Base-by-base conservation (phyloP, 1,140 invertebrate genomes). In the Drosophila burlai region DNA sequence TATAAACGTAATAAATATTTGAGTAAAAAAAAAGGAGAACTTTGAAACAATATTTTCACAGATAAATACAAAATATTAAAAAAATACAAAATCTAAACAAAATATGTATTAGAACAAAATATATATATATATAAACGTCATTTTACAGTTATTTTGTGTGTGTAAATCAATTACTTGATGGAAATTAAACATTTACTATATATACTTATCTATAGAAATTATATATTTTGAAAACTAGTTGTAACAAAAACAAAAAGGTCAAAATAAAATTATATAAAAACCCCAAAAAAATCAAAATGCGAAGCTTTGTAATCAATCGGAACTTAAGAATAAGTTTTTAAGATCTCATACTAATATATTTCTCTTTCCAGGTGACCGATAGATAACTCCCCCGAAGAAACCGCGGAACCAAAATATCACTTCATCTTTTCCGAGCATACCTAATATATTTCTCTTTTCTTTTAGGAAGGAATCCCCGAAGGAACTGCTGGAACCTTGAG, bases 201-300 rank as follows among this genome's bases (percentile, higher is more conserved):
- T 78, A 87, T 85, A 68, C 63, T 75, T 74, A 74, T 64, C 79
- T 49, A 77, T 89, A 89, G 62, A 83, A 81, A 83, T 68, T 67
- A 89, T 77, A 89, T 87, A 84, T 84, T 89, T 87, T 89, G 76
- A 73, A 84, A 83, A 71, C 58, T 89, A 87, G 81, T 73, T 89
- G 85, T 90, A 90, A 55, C 54, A 55, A 72, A 83, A 87, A 79
- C 74, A 72, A 69, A 83, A 89, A 81, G 26, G 64, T 79, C 73
- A 84, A 84, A 83, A 73, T 73, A 73, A 73, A 73, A 73, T 36
- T 43, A 47, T 69, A 89, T 74, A 87, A 79, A 69, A 78, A 65
- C 42, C 42, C 34, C 26, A 24, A 76, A 29, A 73, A 52, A 65
- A 1, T 21, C 1, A 1, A 7, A 65, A 73, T 63, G 40, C 3